A percentile compares a stretch with the other conserved stretches of the same genome.
phyloP scores from a whole-genome alignment of 2,797 vertebrate genomes.

The Novumbra hubbsi region DNA sequence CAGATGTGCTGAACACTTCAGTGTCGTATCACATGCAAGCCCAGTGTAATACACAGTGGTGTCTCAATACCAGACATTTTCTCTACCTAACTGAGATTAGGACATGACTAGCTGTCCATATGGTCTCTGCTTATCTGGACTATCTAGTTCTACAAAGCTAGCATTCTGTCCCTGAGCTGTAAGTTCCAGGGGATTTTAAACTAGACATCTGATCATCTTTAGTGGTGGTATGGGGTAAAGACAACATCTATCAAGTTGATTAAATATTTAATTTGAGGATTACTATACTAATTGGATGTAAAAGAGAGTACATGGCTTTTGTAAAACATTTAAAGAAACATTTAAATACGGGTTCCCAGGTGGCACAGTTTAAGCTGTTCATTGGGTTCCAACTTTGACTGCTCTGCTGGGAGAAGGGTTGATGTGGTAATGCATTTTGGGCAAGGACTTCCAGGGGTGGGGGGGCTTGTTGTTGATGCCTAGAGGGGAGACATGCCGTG shows the following conservation, averaged over 20 bases:
- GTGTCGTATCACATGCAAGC: neutral
- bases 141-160: neutral
- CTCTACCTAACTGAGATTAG: neutral
- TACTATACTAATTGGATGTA: neutral
- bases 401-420: too few relatives aligned
- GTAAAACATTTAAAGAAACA: neutral
- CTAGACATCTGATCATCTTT: neutral
- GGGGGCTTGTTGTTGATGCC: too few relatives aligned
- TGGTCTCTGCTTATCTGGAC: neutral
- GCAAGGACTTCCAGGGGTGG: too few relatives aligned
- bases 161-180: neutral
- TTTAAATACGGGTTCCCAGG: neutral
- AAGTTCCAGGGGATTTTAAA: neutral
- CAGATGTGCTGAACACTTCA: too few relatives aligned
- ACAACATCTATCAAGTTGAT: neutral
- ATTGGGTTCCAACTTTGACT: too few relatives aligned
- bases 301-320: neutral
- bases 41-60: neutral
- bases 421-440: too few relatives aligned
- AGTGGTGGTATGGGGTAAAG: neutral
- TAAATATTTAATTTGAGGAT: neutral
- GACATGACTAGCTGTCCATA: slow-evolving; percentile 9
- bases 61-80: too few relatives aligned
- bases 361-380: too few relatives aligned
- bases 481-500: too few relatives aligned